Percentiles rank a stretch among this genome's conserved stretches.
phyloP scores from a whole-genome alignment of 1,140 invertebrate genomes.

The Daktulosphaira vitifoliae region DNA sequence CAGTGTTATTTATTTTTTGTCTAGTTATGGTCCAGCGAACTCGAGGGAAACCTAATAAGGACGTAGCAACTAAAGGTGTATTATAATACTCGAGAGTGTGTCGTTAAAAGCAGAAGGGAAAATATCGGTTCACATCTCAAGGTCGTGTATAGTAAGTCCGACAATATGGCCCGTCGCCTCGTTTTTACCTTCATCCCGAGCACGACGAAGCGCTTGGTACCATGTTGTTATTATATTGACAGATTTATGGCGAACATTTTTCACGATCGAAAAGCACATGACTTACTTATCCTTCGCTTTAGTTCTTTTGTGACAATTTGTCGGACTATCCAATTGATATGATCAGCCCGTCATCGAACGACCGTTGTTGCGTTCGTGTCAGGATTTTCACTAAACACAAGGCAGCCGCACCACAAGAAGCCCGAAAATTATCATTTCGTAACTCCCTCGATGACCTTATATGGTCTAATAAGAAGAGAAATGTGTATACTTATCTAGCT shows the following conservation, averaged over 20 bases:
- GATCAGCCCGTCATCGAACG: too few relatives aligned
- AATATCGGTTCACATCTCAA: too few relatives aligned
- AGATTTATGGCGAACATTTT: neutral
- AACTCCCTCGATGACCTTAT: slow-evolving; percentile 11
- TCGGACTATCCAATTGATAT: slow-evolving; percentile 9
- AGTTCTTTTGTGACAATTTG: slow-evolving; percentile 17
- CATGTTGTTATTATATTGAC: neutral
- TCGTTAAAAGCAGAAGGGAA: neutral
- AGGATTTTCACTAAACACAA: too few relatives aligned
- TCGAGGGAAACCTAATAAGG: slow-evolving; percentile 29
- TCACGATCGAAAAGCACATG: slow-evolving; percentile 20
- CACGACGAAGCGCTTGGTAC: slow-evolving; percentile 1
- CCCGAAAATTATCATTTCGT: slow-evolving; percentile 19
- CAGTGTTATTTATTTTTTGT: neutral
- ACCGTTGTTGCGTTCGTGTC: too few relatives aligned
- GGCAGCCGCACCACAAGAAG: neutral
- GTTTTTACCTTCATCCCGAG: slow-evolving; percentile 18
- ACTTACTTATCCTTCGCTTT: slow-evolving; percentile 27
- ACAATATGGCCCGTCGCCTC: neutral
- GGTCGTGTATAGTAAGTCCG: neutral
- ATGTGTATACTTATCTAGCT: neutral
- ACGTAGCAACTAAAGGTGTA: neutral
- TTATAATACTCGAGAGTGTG: neutral
- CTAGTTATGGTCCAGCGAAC: slow-evolving; percentile 14
- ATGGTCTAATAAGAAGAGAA: slow-evolving; percentile 22